A percentile compares a stretch with the other conserved stretches of the same genome.
Conservation (phyloP, 2,797 vertebrate genomes). For the Dallia pectoralis region DNA sequence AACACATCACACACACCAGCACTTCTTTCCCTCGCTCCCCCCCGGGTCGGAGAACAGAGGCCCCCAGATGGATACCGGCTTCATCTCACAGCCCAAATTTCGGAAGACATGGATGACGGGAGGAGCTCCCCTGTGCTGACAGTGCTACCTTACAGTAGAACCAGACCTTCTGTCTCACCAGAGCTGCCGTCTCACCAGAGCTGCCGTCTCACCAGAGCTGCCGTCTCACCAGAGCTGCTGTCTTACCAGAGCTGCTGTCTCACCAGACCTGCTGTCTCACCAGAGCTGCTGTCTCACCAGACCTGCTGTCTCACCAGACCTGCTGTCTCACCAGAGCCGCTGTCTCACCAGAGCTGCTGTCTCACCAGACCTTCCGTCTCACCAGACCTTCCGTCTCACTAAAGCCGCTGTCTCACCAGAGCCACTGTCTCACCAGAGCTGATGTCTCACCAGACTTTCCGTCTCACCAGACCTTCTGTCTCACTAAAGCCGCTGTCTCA, state of each 20-base stretch:
- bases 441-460: conserved; percentile 50
- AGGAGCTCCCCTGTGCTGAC: conserved; percentile 55
- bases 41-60: background rate
- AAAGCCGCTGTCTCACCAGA: conserved; percentile 44
- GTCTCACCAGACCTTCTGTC: conserved; percentile 50
- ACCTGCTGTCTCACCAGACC: conserved; percentile 52
- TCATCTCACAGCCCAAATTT: conserved; percentile 48
- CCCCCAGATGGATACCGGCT: conserved; percentile 44
- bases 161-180: conserved; percentile 50
- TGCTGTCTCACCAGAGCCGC: conserved; percentile 43
- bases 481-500: conserved; percentile 49
- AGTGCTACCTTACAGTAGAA: conserved; percentile 41
- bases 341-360: conserved; percentile 47
- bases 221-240: conserved; percentile 45
- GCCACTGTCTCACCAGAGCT: conserved; percentile 44
- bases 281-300: no score
- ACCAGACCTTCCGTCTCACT: conserved; percentile 50
- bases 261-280: conserved; percentile 48
- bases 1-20: conserved; percentile 16
- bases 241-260: no score
- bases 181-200: conserved; percentile 46
- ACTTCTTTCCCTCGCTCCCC: conserved; percentile 20
- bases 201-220: conserved; percentile 43
- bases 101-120: conserved; percentile 49
- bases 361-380: conserved; percentile 48